A percentile compares a stretch with the other conserved stretches of the same genome.
phyloP scores from a whole-genome alignment of 2,113 vertebrate genomes.

The Anguilla japonica region DNA sequence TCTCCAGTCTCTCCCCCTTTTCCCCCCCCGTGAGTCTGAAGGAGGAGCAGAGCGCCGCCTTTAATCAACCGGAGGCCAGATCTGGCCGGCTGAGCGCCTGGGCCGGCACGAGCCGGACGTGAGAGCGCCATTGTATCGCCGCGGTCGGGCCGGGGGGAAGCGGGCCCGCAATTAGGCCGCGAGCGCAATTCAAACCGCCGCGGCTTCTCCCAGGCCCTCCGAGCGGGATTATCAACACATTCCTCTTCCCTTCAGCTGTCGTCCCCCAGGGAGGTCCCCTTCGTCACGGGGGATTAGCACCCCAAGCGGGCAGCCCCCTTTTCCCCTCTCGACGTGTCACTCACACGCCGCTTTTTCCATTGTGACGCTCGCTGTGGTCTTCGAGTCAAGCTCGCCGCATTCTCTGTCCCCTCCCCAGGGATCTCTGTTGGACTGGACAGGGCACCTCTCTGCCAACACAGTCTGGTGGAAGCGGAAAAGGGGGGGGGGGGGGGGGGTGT shows the following conservation, averaged over 20 bases:
- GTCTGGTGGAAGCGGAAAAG: not conserved
- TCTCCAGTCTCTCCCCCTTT: not conserved
- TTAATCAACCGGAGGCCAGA: conserved; percentile 1
- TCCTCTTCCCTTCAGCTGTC: not conserved
- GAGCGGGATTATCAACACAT: not conserved
- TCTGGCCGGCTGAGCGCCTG: not conserved
- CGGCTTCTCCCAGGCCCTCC: not conserved
- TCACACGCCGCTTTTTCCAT: not conserved
- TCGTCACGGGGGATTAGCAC: not conserved
- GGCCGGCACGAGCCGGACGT: conserved; percentile 3
- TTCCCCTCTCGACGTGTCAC: not conserved
- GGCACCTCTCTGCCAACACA: not conserved
- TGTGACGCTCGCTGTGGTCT: not conserved
- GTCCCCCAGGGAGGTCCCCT: not conserved
- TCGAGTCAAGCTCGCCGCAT: not conserved
- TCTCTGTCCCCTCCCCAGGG: not conserved
- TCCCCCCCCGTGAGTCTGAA: not conserved
- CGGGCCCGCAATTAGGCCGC: conserved; percentile 4
- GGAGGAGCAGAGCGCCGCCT: not conserved
- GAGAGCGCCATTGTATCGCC: conserved; percentile 12
- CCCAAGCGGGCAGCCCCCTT: not conserved
- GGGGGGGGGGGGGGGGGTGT: not conserved
- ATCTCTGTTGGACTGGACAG: not conserved
- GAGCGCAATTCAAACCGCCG: not conserved
- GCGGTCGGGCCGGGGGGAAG: not conserved